Evolutionary conservation across 2,797 vertebrate species (phyloP).

Genomic region (Pseudomugil tenellus): DNA sequence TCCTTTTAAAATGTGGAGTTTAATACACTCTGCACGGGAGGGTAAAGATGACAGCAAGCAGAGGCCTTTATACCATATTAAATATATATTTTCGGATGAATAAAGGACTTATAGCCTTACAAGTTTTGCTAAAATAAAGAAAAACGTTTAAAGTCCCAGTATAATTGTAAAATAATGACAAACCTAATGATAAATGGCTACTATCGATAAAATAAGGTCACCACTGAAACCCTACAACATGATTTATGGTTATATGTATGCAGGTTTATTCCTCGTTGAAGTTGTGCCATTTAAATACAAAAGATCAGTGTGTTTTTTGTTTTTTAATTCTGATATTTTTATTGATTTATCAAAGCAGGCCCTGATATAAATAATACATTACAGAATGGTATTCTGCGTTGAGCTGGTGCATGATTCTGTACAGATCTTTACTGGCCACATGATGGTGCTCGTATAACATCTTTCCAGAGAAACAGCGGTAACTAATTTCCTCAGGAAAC

Average conservation of each 20-base stretch:
- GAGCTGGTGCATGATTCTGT: constrained; percentile 50
- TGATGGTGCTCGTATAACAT: constrained; percentile 77
- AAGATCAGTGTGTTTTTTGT: constrained; percentile 30
- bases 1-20: too few relatives aligned
- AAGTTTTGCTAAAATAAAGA: neutral
- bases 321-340: constrained; percentile 43
- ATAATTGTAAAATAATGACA: neutral
- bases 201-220: constrained; percentile 1
- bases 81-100: too few relatives aligned
- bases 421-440: constrained; percentile 59
- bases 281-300: constrained; percentile 39
- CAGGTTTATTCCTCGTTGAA: neutral
- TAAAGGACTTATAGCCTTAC: neutral
- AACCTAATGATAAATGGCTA: neutral
- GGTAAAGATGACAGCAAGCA: too few relatives aligned
- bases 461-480: constrained; percentile 45
- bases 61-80: too few relatives aligned
- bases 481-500: constrained; percentile 62
- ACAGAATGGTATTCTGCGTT: constrained; percentile 43
- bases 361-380: constrained; percentile 63
- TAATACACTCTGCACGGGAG: too few relatives aligned
- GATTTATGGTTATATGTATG: neutral
- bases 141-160: neutral
- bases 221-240: neutral
- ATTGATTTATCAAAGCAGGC: constrained; percentile 64